Evolutionary conservation across 2,113 vertebrate genomes (phyloP).

Genomic region (Bagarius yarrelli): DNA sequence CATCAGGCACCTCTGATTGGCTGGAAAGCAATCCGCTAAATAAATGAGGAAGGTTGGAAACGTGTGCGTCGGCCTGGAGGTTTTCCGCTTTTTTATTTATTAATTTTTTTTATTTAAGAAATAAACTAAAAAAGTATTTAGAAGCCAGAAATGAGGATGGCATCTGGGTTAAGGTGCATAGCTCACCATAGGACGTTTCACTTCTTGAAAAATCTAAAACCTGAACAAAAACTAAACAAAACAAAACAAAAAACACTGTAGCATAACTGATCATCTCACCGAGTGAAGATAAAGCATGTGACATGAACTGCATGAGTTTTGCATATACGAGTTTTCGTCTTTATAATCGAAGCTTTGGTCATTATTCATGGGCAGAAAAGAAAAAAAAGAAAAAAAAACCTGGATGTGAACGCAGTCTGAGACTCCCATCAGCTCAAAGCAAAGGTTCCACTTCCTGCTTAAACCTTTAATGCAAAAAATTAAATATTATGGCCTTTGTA

Average conservation of each 20-base stretch:
- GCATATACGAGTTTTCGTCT: constrained; percentile 62
- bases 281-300: constrained; percentile 47
- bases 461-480: constrained; percentile 72
- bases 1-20: constrained; percentile 76
- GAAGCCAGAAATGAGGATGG: constrained; percentile 53
- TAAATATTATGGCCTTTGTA: constrained; percentile 79
- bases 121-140: neutral
- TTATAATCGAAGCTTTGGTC: constrained; percentile 73
- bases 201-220: constrained; percentile 57
- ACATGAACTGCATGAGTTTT: constrained; percentile 67
- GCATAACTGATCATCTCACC: too few species aligned
- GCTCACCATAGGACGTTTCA: constrained; percentile 63
- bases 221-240: neutral
- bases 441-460: constrained; percentile 76
- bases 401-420: constrained; percentile 46
- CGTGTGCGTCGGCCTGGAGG: constrained; percentile 52
- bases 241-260: neutral
- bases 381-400: constrained; percentile 58
- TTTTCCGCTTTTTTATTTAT: constrained; percentile 22
- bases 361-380: constrained; percentile 54
- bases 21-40: constrained; percentile 70
- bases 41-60: constrained; percentile 52
- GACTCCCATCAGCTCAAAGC: constrained; percentile 62
- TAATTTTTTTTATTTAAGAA: constrained; percentile 35
- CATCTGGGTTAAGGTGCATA: constrained; percentile 73